Evolutionary conservation across 2,797 vertebrate species (phyloP), one percentile per base, ranked within the genome.

Genomic region (Dendrocincla fuliginosa): DNA sequence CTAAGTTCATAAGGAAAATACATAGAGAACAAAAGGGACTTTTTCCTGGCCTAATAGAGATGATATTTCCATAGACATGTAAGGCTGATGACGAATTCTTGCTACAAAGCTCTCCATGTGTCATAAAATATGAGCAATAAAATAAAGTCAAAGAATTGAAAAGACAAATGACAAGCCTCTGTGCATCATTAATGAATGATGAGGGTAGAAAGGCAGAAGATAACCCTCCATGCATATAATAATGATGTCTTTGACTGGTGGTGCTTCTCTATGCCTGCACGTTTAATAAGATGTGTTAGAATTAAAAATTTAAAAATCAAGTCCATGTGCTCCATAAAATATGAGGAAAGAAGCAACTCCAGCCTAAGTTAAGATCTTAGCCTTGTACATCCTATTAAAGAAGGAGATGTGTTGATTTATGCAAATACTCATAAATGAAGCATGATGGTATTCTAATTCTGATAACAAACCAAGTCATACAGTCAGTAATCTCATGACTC

Each of bases 221-320:
- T 90, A 96, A 95, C 87, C 63, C 74, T 84, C 95, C 96, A 96
- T 93, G 96, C 93, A 95, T 96, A 96, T 92, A 94, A 95, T 96
- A 93, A 96, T 84, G 74, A 93, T 78, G 85, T 56, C 89, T 95
- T 85, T 92, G 90, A 90, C 92, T 93, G 63, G 61, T 92, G 85
- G 59, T 74, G 71, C 60, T 89, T 96, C 93, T 90, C 80, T 87
- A 22, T 79, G 77, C 89, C 89, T 85, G 37, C 65, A 82, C 93
- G 3, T 95, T 96, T 96, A 95, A 96, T 96, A 96, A 87, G 83
- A 95, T 71, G 88, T 91, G 89, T 93, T 92, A 60, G 68, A 96
- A 96, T 96, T 92, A 97, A 97, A 97, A 90, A 97, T 95, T 97
- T 94, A 97, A 94, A 95, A 88, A 87, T 92, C 71, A 85, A 91